These are phyloP conservation scores for Cenopis cana DNA, from an alignment of 2,888 invertebrate genomes.

Conservation along the genomic window DNA sequence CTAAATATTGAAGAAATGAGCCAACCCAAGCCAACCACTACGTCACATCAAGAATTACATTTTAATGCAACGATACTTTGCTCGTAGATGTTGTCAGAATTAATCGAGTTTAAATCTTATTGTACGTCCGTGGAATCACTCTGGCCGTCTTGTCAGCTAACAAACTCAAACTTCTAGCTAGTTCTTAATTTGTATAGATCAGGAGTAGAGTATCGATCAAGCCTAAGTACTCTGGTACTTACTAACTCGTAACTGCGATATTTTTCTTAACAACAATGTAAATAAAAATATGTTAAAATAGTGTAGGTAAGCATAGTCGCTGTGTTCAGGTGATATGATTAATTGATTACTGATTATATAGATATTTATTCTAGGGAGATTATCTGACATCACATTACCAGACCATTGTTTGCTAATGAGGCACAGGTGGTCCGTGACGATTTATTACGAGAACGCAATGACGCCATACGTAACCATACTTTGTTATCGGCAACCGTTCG, in stretches of 20 bases:
- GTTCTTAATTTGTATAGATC: background rate
- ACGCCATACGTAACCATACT: conserved; percentile 16
- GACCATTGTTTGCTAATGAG: conserved; percentile 82
- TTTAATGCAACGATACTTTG: too few species aligned
- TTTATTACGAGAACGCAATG: conserved; percentile 51
- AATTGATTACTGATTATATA: conserved; percentile 9
- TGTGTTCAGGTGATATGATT: background rate
- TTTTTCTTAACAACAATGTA: background rate
- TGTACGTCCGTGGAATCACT: too few species aligned
- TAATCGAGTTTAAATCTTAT: too few species aligned
- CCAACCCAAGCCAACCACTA: too few species aligned
- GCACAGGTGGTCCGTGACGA: conserved; percentile 62
- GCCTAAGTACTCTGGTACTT: too few species aligned
- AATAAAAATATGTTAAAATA: background rate
- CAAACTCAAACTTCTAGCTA: background rate
- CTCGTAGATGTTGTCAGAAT: too few species aligned
- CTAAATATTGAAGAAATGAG: too few species aligned
- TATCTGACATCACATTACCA: conserved; percentile 14
- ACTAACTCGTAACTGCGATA: too few species aligned
- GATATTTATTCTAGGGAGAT: background rate
- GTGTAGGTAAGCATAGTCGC: background rate
- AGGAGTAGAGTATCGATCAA: background rate
- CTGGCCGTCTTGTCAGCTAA: conserved; percentile 12
- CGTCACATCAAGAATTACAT: too few species aligned
- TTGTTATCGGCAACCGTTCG: background rate